Percentiles rank a stretch among this genome's conserved stretches.
These are phyloP conservation scores for Drosophila ficusphila DNA, from an alignment of 1,140 invertebrate genomes.

Conservation along the genomic window DNA sequence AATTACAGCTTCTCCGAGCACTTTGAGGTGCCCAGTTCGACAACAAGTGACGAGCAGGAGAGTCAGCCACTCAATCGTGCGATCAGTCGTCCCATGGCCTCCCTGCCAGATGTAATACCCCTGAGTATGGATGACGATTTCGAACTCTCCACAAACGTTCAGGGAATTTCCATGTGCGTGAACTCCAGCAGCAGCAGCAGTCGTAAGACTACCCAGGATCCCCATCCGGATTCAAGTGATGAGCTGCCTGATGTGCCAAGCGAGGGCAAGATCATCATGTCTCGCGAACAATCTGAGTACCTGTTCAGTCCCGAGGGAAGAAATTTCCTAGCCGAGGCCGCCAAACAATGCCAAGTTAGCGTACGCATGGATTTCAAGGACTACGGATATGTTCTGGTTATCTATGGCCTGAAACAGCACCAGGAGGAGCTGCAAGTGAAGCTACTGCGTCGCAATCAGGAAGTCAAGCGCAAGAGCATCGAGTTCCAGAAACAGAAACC, in stretches of 20 bases:
- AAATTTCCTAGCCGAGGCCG: conserved; percentile 78
- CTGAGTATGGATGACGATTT: conserved; percentile 31
- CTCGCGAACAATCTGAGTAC: conserved; percentile 84
- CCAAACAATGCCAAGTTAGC: conserved; percentile 83
- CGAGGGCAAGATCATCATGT: conserved; percentile 84
- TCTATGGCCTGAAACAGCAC: conserved; percentile 84
- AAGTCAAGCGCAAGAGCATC: conserved; percentile 52
- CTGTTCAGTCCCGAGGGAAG: conserved; percentile 84
- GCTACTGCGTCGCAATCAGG: conserved; percentile 71
- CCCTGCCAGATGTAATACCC: conserved; percentile 70
- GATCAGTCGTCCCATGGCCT: conserved; percentile 32
- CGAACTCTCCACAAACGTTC: conserved; percentile 7
- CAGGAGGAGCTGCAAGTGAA: conserved; percentile 85
- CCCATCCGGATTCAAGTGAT: neutral
- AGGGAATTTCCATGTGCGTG: conserved; percentile 72
- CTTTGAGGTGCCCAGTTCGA: conserved; percentile 69
- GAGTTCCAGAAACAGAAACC: conserved; percentile 71
- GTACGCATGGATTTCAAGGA: conserved; percentile 80
- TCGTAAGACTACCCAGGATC: neutral
- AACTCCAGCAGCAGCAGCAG: conserved; percentile 15
- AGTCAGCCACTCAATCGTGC: neutral
- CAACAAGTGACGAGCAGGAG: conserved; percentile 19
- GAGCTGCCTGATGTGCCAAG: conserved; percentile 48
- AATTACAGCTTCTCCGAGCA: conserved; percentile 83
- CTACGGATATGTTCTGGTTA: conserved; percentile 84